Conservation (phyloP, 2,113 vertebrate genomes). For the Poicephalus gulielmi region DNA sequence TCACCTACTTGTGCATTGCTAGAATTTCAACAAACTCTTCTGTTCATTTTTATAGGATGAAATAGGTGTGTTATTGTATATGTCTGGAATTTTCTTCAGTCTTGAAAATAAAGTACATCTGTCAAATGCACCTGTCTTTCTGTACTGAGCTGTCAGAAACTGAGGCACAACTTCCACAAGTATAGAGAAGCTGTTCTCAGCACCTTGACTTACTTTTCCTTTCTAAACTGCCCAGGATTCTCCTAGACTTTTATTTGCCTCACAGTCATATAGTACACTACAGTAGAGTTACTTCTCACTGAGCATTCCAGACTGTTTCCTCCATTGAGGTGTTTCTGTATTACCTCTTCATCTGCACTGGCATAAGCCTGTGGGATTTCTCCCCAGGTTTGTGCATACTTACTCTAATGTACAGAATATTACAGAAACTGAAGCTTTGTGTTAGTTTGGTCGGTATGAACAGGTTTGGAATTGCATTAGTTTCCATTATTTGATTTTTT, state of each 20-base stretch:
- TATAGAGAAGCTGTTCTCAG: background rate
- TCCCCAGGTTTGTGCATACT: background rate
- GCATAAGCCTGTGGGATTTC: background rate
- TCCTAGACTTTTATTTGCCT: conserved; percentile 6
- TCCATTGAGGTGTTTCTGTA: background rate
- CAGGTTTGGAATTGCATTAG: background rate
- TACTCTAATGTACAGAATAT: background rate
- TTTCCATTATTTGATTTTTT: background rate
- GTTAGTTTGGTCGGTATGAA: background rate
- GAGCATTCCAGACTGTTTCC: background rate
- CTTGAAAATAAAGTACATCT: conserved; percentile 15
- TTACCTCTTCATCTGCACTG: background rate
- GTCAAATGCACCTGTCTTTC: conserved; percentile 9
- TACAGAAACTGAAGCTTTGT: background rate
- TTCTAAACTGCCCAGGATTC: background rate
- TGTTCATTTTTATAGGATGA: background rate
- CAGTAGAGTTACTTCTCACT: background rate
- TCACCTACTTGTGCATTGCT: background rate
- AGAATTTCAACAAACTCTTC: background rate
- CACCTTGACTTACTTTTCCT: background rate
- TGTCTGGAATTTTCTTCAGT: conserved; percentile 9
- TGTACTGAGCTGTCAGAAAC: conserved; percentile 4
- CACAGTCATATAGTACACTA: background rate
- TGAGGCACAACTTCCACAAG: conserved; percentile 2
- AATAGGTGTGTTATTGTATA: conserved; percentile 5